Percentiles rank a stretch among this genome's conserved stretches.
Evolutionary conservation across 2,113 vertebrate genomes (phyloP).

Genomic region (Grus americana): DNA sequence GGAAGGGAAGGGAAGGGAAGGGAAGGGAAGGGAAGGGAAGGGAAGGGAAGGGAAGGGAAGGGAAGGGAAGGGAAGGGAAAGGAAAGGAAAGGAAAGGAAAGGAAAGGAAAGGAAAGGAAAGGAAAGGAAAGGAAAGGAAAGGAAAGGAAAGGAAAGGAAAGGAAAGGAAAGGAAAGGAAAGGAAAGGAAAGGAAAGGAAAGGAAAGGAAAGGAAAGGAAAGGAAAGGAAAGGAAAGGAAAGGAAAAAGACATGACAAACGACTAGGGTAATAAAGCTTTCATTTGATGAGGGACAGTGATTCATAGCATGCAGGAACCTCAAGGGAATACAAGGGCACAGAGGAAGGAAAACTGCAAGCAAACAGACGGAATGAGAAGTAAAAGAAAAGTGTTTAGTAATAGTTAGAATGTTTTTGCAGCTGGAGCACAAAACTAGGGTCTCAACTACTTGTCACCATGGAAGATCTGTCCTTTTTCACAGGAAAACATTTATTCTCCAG

Average conservation of each 20-base stretch:
- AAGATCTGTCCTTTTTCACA: slow-evolving; percentile 7
- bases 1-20: too few relatives aligned
- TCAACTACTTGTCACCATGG: background rate
- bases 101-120: too few relatives aligned
- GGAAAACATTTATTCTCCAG: background rate
- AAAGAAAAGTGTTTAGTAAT: background rate
- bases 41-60: too few relatives aligned
- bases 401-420: slow-evolving; percentile 43
- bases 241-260: background rate
- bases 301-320: background rate
- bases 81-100: too few relatives aligned
- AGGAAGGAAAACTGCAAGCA: background rate
- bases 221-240: background rate
- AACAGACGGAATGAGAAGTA: background rate
- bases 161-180: background rate
- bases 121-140: too few relatives aligned
- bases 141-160: background rate
- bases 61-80: too few relatives aligned
- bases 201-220: background rate
- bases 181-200: background rate
- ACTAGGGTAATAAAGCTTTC: background rate
- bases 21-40: too few relatives aligned
- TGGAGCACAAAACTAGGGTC: background rate
- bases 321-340: background rate
- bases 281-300: background rate